Base-by-base conservation (phyloP, 2,888 invertebrate species). In the Aphidoletes aphidimyza region DNA sequence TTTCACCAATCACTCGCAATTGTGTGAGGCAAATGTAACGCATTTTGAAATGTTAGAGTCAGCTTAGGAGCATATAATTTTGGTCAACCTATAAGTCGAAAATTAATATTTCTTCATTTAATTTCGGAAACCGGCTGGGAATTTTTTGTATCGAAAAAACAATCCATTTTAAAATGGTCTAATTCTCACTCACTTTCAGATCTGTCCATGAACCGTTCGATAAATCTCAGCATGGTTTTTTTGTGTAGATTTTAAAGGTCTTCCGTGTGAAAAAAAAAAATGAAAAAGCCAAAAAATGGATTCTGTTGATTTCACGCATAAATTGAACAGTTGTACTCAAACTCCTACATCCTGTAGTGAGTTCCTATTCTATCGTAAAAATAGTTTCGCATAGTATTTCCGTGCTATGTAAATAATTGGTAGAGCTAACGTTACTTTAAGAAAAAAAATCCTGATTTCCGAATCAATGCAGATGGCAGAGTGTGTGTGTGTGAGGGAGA, bases 331-430 rank as follows among this genome's bases (percentile, higher is more conserved):
- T 54, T 26, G 26, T 54, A 11, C 30, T 30, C 69, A 14, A 54
- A 54, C 69, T 30, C 69, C 69, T 30, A 69, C 69, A 69, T 69
- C 69, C 69, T 69, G 69, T 69, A 69, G 26, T 30, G 3, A 69
- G 34, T 69, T 69, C 69, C 69, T 30, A 11, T 54, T 54, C 54
- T 11, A 11, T 22, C n/a, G 2, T 54, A 39, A 39, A n/a, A n/a
- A n/a, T n/a, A n/a, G n/a, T n/a, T n/a, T n/a, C n/a, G n/a, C n/a
- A n/a, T n/a, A 39, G 22, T 54, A 54, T 54, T 54, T 54, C 54
- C 54, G 6, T 39, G 26, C 54, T 30, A 14, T 30, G 9, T 30
- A 54, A 54, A 54, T 54, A 54, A 54, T 54, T 54, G 54, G 22
- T 30, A 69, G n/a, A n/a, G 11, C 69, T 69, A 69, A 69, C 69